A percentile compares a stretch with the other conserved stretches of the same genome.
Evolutionary conservation across 2,113 vertebrate species (phyloP).

Genomic region (Sturnira hondurensis): DNA sequence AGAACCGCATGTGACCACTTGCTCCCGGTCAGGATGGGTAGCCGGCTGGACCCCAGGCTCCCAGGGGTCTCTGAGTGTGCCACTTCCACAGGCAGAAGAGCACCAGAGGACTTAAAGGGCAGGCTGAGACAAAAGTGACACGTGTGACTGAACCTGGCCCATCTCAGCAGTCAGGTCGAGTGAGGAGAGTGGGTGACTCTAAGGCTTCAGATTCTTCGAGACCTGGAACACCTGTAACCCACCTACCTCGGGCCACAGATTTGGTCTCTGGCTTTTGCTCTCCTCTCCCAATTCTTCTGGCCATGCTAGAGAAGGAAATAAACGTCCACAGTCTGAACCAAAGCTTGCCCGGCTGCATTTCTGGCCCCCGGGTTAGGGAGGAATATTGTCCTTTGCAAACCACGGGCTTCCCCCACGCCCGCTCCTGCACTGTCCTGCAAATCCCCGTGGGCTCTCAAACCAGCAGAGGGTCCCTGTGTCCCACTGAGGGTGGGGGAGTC

Average conservation of each 20-base stretch:
- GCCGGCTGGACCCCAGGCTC: not conserved
- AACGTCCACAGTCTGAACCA: not conserved
- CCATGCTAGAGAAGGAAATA: not conserved
- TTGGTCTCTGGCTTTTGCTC: not conserved
- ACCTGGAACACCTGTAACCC: not conserved
- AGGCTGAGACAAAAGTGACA: not conserved
- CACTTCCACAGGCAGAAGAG: not conserved
- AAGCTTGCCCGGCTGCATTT: too few relatives aligned
- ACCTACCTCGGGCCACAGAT: not conserved
- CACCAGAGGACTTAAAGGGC: not conserved
- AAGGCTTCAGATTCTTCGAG: not conserved
- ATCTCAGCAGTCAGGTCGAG: not conserved
- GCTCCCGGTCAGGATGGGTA: not conserved
- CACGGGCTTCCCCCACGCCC: too few relatives aligned
- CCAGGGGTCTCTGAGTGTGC: not conserved
- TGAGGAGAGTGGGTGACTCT: not conserved
- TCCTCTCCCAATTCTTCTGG: not conserved
- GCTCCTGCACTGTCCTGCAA: too few relatives aligned
- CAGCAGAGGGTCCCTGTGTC: too few relatives aligned
- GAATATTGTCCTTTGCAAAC: too few relatives aligned
- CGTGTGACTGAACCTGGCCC: not conserved
- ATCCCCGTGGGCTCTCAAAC: too few relatives aligned
- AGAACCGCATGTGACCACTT: not conserved
- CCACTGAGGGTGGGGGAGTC: too few relatives aligned
- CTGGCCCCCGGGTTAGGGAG: too few relatives aligned